Evolutionary conservation across 2,797 vertebrate genomes (phyloP).

Genomic region (Acrocephalus scirpaceus): DNA sequence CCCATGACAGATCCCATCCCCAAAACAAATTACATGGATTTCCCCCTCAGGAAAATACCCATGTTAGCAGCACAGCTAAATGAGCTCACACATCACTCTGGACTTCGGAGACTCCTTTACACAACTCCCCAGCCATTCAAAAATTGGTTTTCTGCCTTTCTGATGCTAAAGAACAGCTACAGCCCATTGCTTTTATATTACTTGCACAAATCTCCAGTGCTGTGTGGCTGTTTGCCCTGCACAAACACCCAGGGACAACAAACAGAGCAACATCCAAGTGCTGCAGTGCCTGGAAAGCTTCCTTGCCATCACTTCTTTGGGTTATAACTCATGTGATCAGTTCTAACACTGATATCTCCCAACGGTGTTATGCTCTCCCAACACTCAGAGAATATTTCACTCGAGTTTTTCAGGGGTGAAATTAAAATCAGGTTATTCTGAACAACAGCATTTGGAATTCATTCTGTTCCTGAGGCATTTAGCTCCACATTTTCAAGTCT

Average conservation of each 20-base stretch:
- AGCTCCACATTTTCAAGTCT: neutral
- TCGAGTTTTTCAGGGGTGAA: neutral
- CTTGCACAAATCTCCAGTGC: neutral
- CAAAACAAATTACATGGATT: neutral
- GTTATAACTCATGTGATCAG: rapidly evolving
- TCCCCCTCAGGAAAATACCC: neutral
- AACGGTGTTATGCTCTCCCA: neutral
- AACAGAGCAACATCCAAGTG: neutral
- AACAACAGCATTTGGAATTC: neutral
- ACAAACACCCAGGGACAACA: neutral
- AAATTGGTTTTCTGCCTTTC: neutral
- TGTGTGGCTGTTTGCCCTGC: neutral
- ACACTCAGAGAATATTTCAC: neutral
- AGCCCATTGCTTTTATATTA: neutral
- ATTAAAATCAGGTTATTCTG: neutral
- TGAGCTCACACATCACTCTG: neutral
- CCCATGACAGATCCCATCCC: neutral
- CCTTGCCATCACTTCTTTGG: neutral
- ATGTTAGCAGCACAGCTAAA: neutral
- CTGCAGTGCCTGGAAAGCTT: neutral
- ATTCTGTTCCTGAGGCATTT: neutral
- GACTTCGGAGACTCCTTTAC: neutral
- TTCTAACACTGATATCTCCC: neutral
- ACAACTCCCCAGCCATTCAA: neutral
- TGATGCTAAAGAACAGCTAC: neutral